Percentiles rank a stretch among this genome's conserved stretches.
These are phyloP conservation scores for Clavelina lepadiformis DNA, from an alignment of 23 tunicate genomes.

Conservation along the genomic window DNA sequence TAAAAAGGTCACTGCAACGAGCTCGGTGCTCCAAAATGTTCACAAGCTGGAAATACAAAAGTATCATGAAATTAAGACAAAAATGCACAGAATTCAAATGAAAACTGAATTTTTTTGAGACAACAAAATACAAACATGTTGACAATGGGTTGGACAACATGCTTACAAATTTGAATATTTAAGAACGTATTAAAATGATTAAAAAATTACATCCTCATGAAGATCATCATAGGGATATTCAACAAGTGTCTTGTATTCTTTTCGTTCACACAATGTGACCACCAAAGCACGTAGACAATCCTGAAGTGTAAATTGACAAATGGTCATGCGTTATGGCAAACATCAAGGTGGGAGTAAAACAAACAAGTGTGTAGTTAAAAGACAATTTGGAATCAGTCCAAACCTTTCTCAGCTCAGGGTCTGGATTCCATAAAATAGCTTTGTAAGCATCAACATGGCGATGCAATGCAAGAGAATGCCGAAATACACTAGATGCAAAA, in stretches of 20 bases:
- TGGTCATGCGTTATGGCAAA: not conserved
- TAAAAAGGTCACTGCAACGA: slow-evolving; percentile 51
- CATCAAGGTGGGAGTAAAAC: slow-evolving; percentile 1
- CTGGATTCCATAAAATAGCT: slow-evolving; percentile 63
- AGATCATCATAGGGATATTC: slow-evolving; percentile 70
- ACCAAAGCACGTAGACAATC: slow-evolving; percentile 78
- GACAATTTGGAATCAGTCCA: not conserved
- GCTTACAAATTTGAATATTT: not conserved
- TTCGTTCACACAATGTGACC: slow-evolving; percentile 66
- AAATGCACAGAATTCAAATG: not conserved
- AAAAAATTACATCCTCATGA: slow-evolving; percentile 46
- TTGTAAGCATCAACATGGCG: slow-evolving; percentile 55
- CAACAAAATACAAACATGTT: not conserved
- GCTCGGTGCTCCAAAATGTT: slow-evolving; percentile 77
- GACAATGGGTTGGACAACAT: not conserved
- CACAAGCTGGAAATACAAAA: slow-evolving; percentile 46
- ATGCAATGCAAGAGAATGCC: slow-evolving; percentile 42
- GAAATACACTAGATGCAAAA: slow-evolving; percentile 59
- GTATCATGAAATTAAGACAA: not conserved
- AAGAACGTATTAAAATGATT: not conserved
- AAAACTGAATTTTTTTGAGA: not conserved
- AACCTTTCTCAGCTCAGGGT: slow-evolving; percentile 64
- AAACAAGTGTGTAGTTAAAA: too few species aligned
- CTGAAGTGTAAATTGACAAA: too few species aligned
- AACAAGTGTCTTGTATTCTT: slow-evolving; percentile 63